Conservation (phyloP, 2,797 vertebrate genomes). For the Danio albolineatus region DNA sequence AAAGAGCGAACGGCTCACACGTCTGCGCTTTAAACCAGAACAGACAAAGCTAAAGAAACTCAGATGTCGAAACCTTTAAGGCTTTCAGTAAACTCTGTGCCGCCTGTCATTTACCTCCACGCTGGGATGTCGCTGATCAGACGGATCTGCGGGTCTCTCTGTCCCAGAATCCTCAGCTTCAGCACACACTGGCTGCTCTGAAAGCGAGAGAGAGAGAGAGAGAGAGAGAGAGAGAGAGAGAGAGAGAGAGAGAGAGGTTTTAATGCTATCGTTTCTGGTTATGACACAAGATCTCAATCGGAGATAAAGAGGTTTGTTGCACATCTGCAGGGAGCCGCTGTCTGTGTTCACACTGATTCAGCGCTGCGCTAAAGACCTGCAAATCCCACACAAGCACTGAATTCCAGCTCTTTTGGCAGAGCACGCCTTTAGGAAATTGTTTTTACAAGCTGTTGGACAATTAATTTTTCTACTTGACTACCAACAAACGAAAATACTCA, state of each 20-base stretch:
- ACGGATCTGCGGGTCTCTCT: not conserved
- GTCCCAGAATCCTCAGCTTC: not conserved
- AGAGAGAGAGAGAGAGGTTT: not conserved
- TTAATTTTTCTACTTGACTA: not conserved
- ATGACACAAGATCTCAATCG: constrained; percentile 9
- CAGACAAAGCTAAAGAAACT: not conserved
- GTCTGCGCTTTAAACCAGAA: not conserved
- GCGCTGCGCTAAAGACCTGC: not conserved
- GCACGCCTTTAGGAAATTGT: not conserved
- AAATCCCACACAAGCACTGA: not conserved
- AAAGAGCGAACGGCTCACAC: not conserved
- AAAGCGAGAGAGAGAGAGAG: not conserved
- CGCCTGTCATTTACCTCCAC: constrained; percentile 19
- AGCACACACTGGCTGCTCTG: constrained; percentile 5
- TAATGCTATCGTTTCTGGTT: not conserved
- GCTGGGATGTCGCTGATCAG: constrained; percentile 28
- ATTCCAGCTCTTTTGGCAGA: not conserved
- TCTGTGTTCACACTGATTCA: constrained; percentile 7
- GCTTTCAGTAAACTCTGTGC: not conserved
- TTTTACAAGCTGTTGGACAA: not conserved
- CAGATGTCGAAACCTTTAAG: not conserved
- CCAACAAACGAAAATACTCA: no score
- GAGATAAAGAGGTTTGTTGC: constrained; percentile 6
- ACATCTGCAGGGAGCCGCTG: not conserved
- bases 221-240: not conserved